Conservation (phyloP, 2,113 vertebrate species). For the Lipophrys pholis region DNA sequence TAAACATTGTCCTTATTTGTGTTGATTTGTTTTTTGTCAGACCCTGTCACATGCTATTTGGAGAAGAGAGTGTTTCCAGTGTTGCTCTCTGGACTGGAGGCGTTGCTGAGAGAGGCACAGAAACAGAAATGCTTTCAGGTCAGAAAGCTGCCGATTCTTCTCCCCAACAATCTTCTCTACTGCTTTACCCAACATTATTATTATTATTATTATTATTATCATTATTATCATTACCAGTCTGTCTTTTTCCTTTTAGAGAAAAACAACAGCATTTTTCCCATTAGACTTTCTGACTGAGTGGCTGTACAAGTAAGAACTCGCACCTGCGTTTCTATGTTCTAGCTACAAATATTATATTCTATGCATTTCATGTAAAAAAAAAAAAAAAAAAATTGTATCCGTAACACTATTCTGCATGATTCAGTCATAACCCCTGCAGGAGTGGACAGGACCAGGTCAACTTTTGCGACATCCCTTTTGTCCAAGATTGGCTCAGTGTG, state of each 20-base stretch:
- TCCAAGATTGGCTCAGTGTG: conserved; percentile 84
- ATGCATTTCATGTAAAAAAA: background rate
- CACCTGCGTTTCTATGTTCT: too few species aligned
- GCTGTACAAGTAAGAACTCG: conserved; percentile 93
- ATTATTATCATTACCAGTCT: too few species aligned
- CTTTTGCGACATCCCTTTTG: conserved; percentile 91
- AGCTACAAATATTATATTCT: background rate
- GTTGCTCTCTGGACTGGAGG: conserved; percentile 88
- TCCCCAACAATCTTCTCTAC: too few species aligned
- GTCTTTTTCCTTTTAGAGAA: conserved; percentile 83
- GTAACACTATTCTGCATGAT: background rate
- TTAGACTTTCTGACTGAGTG: conserved; percentile 92
- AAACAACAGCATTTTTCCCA: conserved; percentile 88
- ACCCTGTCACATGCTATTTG: conserved; percentile 82
- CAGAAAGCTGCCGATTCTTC: conserved; percentile 18
- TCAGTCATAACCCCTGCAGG: conserved; percentile 88
- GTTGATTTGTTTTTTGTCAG: conserved; percentile 66
- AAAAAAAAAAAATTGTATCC: too few species aligned
- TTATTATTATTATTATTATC: too few species aligned
- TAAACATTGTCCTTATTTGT: too few species aligned
- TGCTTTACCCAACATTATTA: too few species aligned
- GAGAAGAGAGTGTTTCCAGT: conserved; percentile 87
- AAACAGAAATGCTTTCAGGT: conserved; percentile 89
- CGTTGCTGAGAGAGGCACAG: conserved; percentile 85
- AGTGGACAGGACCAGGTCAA: conserved; percentile 76